Evolutionary conservation across 2,113 vertebrate genomes (phyloP).

Genomic region (Ailurus styani): DNA sequence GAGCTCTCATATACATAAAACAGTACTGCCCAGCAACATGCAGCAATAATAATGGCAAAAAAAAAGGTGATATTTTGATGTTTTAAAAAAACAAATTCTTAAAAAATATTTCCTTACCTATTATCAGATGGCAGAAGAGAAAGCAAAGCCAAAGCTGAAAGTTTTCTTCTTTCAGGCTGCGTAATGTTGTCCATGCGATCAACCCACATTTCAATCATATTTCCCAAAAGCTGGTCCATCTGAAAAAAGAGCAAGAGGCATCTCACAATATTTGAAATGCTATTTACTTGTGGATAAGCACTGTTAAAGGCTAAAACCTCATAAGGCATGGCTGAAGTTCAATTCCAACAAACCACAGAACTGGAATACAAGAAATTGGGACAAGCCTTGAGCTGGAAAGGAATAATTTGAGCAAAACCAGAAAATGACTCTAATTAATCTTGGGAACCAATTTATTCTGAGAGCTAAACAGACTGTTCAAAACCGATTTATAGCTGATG

Average conservation of each 20-base stretch:
- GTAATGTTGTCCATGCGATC: conserved; percentile 99
- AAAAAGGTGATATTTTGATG: not conserved
- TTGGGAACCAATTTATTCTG: not conserved
- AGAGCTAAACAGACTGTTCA: not conserved
- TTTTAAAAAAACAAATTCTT: conserved; percentile 20
- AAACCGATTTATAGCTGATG: not conserved
- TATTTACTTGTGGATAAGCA: not conserved
- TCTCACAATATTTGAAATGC: conserved; percentile 28
- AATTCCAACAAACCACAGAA: conserved; percentile 19
- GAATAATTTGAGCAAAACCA: conserved; percentile 9
- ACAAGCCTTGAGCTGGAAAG: not conserved
- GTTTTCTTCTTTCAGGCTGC: conserved; percentile 96
- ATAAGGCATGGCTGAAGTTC: not conserved
- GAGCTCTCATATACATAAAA: not conserved
- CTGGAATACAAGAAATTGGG: not conserved
- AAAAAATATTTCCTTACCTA: conserved; percentile 80
- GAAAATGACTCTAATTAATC: conserved; percentile 2
- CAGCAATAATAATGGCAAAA: not conserved
- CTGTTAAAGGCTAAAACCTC: not conserved
- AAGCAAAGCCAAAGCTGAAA: conserved; percentile 94
- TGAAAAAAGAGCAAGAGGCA: conserved; percentile 63
- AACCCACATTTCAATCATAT: conserved; percentile 98
- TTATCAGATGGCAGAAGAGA: conserved; percentile 94
- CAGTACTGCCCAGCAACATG: not conserved
- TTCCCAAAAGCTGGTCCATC: conserved; percentile 93